Evolutionary conservation across 2,113 vertebrate genomes (phyloP).

Genomic region (Gadus chalcogrammus): DNA sequence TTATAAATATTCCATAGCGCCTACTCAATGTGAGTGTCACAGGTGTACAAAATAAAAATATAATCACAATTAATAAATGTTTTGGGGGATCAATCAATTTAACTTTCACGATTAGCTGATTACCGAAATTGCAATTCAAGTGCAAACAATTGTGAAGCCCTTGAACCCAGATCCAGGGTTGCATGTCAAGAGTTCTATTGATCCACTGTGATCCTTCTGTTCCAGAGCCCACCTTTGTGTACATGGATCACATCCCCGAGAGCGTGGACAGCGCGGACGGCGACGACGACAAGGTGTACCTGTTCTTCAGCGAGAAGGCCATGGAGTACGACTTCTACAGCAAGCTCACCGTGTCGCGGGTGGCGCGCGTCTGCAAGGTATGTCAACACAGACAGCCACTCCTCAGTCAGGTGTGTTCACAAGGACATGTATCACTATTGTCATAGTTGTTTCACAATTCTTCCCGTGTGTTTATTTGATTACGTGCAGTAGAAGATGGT

Average conservation of each 20-base stretch:
- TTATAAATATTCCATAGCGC: no score
- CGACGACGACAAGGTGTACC: slow-evolving; percentile 78
- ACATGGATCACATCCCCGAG: slow-evolving; percentile 73
- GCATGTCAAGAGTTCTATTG: not conserved
- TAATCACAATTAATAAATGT: no score
- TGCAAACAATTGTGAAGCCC: no score
- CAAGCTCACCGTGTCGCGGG: slow-evolving; percentile 73
- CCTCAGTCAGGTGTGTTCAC: not conserved
- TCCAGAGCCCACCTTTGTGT: slow-evolving; percentile 79
- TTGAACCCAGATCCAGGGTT: not conserved
- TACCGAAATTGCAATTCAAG: no score
- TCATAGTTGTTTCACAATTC: no score
- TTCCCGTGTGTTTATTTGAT: no score
- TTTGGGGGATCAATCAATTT: not conserved
- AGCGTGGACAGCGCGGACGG: slow-evolving; percentile 61
- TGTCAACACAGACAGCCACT: not conserved
- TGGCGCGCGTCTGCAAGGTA: slow-evolving; percentile 81
- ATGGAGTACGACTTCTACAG: slow-evolving; percentile 80
- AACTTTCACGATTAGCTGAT: no score
- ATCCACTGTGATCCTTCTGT: slow-evolving; percentile 28
- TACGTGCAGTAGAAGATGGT: no score
- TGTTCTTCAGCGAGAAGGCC: slow-evolving; percentile 82
- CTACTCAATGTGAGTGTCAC: no score
- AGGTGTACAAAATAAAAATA: not conserved
- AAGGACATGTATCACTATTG: no score